Percentiles rank a stretch among this genome's conserved stretches.
These are phyloP conservation scores for Drosophila kuntzei DNA, from an alignment of 2,888 invertebrate genomes.

Conservation along the genomic window DNA sequence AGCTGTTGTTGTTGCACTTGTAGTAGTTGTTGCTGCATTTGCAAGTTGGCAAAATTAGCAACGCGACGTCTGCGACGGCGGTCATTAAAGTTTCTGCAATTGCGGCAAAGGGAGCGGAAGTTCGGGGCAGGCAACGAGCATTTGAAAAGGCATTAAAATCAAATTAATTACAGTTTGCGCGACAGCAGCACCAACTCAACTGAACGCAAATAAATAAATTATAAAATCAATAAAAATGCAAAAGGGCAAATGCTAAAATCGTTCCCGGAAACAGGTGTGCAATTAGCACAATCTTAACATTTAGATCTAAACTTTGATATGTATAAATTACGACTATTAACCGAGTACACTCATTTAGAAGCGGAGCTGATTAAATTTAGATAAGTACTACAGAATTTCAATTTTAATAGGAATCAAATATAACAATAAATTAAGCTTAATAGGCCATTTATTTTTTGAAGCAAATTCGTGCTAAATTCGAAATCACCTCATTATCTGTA, in stretches of 20 bases:
- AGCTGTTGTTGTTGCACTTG: conserved; percentile 32
- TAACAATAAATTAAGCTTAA: conserved; percentile 1
- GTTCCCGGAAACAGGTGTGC: conserved; percentile 40
- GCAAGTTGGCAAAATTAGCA: conserved; percentile 76
- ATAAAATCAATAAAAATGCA: conserved; percentile 71
- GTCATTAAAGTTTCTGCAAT: conserved; percentile 74
- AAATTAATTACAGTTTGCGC: conserved; percentile 75
- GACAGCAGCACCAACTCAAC: conserved; percentile 43
- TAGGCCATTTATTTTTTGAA: background rate
- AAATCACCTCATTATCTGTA: background rate
- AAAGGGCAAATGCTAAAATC: conserved; percentile 24
- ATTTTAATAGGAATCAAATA: background rate
- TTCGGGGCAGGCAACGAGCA: conserved; percentile 30
- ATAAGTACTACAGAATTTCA: conserved; percentile 3
- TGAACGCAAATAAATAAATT: conserved; percentile 72
- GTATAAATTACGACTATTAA: conserved; percentile 8
- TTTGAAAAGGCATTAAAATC: conserved; percentile 79
- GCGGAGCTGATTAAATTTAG: conserved; percentile 1
- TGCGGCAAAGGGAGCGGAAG: conserved; percentile 23
- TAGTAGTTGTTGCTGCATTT: conserved; percentile 50
- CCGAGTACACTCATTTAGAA: conserved; percentile 4
- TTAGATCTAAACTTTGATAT: conserved; percentile 10
- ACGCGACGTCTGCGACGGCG: conserved; percentile 57
- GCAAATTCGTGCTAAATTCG: background rate
- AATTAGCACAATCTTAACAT: conserved; percentile 14